These are phyloP conservation scores for Lonchura striata DNA, from an alignment of 2,113 vertebrate genomes.

Conservation along the genomic window DNA sequence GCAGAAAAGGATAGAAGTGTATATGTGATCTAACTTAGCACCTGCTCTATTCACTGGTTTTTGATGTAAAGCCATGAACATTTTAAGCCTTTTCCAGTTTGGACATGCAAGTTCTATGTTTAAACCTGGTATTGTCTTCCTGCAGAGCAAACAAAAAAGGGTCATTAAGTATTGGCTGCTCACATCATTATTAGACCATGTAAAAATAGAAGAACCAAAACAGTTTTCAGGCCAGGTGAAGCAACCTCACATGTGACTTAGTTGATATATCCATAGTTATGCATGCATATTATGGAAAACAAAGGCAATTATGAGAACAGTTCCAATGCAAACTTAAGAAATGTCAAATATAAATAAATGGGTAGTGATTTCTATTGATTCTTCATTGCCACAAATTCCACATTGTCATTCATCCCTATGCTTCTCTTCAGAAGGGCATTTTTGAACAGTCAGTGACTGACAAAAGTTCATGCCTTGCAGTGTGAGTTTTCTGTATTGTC, in stretches of 20 bases:
- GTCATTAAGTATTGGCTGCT: background rate
- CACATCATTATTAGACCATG: background rate
- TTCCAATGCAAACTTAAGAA: background rate
- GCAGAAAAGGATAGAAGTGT: background rate
- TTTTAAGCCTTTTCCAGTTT: background rate
- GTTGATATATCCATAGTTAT: background rate
- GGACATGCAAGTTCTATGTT: background rate
- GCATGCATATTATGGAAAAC: background rate
- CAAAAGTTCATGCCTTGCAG: background rate
- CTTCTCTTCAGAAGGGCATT: slow-evolving; percentile 3
- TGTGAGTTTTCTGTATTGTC: background rate
- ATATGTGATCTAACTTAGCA: background rate
- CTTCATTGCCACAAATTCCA: background rate
- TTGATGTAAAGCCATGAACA: background rate
- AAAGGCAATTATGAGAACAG: background rate
- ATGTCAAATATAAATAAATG: background rate
- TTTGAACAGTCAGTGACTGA: slow-evolving; percentile 12
- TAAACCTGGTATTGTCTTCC: background rate
- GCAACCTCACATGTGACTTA: background rate
- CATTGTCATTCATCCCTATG: background rate
- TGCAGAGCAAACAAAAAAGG: background rate
- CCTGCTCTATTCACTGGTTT: background rate
- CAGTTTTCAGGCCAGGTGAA: background rate
- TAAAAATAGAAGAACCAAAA: background rate
- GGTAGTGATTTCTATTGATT: background rate